Evolutionary conservation across 1,140 invertebrate genomes (phyloP), one percentile per base, ranked within the genome.

Genomic region (Dermatophagoides farinae): DNA sequence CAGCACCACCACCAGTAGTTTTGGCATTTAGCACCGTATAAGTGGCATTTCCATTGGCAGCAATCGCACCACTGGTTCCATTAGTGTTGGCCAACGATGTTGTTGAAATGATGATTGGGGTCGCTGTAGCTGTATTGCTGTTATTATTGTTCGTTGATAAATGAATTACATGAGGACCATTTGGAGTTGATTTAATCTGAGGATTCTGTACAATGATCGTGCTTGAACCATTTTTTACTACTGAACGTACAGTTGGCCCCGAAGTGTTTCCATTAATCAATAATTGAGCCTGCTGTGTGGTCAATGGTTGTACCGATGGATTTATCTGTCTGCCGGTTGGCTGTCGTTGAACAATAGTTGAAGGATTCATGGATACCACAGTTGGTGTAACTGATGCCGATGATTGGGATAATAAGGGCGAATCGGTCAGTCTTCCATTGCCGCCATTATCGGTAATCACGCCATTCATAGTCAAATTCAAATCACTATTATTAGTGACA

Each of bases 191-290:
- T 23, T 55, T 55, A 23, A 25, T 14, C 31, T 55, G 53, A 20
- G 53, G 53, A 55, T 55, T 55, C 14, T 55, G 53, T 18, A 55
- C 53, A 25, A 55, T 55, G 6, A 55, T 55, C 5, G 14, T 55
- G 25, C 25, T 55, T 12, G 53, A 25, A n/a, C 53, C 25, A n/a
- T 50, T 50, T 50, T 20, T 23, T 20, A 50, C 12, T 50, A 11
- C 4, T 50, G 10, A 50, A 31, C 31, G 31, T 31, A 31, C 31
- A 31, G 31, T 31, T 4, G 31, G 2, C 2, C 2, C 31, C 31
- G 31, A 31, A 31, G 2, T 31, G 8, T 31, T 31, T 31, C 31
- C 31, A 31, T 31, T 31, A 31, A 31, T 31, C 31, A 31, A 31
- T 31, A 31, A 31, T 31, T 31, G 31, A 31, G 31, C 31, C 8